Base-by-base conservation (phyloP, 1,140 invertebrate genomes). In the Dryas iulia region DNA sequence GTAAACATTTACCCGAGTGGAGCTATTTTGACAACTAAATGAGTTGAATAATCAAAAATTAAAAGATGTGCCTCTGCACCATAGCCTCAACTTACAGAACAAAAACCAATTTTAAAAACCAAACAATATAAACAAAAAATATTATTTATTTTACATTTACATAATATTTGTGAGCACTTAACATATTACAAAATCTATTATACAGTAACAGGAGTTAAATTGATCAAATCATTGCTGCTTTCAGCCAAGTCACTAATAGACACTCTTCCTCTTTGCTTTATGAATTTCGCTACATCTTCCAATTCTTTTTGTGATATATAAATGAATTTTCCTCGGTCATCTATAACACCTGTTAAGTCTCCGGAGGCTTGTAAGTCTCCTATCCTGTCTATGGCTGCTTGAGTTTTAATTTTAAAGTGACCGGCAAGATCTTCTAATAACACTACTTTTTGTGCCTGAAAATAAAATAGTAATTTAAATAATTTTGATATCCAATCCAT, bases 251-350 rank as follows among this genome's bases (percentile, higher is more conserved):
- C 99, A 4, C 94, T 84, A 11, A 99, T 97, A 0, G 97, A 98
- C 0, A 99, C 96, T 74, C 99, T 92, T 0, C 99, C 99, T 65
- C 98, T 94, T 87, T 99, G 98, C 79, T 95, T 96, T 1, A 99
- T 98, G 87, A 99, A 99, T 86, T 98, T 98, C 0, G 98, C 98
- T 6, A 99, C 97, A 70, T 96, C 95, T 77, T 97, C 94, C 57
- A 99, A 92, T 89, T 99, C 99, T 33, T 96, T 95, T 76, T 95
- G 94, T 0, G 98, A 98, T 39, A 99, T 98, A 84, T 98, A 99
- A 79, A 99, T 99, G 84, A 99, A 99, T 92, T 99, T 99, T 24
- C 99, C 99, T 75, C 99, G 94, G 86, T 99, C 99, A 86, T 99
- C 99, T 78, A 99, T 97, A 3, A 99, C 98, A 11, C 99, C 99